phyloP scores from a whole-genome alignment of 2,797 vertebrate genomes.

The Triplophysa bombifrons region DNA sequence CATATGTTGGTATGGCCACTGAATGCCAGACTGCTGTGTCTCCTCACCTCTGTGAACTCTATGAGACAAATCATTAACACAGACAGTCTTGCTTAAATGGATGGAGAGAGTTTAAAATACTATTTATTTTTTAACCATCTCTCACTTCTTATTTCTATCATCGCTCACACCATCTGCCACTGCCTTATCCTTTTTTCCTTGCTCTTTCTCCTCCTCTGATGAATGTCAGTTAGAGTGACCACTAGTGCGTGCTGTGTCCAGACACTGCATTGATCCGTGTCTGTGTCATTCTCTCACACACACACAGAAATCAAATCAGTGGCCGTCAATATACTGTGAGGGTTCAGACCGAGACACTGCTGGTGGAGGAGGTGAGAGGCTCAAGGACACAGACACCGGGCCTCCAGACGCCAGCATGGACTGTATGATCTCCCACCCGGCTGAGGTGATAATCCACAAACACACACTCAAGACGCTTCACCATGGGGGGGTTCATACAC shows the following conservation, averaged over 20 bases:
- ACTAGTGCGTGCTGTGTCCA: slow-evolving; percentile 27
- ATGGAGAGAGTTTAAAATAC: not conserved
- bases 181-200: slow-evolving; percentile 2
- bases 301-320: slow-evolving; percentile 44
- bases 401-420: slow-evolving; percentile 19
- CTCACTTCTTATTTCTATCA: not conserved
- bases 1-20: not conserved
- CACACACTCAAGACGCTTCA: not conserved
- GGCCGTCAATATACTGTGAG: slow-evolving; percentile 22
- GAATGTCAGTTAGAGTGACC: slow-evolving; percentile 45
- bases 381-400: slow-evolving; percentile 38
- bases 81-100: not conserved
- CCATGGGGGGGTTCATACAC: not conserved
- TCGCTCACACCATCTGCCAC: slow-evolving; percentile 2
- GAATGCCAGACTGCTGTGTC: not conserved
- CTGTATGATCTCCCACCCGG: slow-evolving; percentile 17
- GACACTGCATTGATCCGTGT: slow-evolving; percentile 48
- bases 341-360: slow-evolving; percentile 7
- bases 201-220: slow-evolving; percentile 22
- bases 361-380: slow-evolving; percentile 30
- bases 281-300: slow-evolving; percentile 24
- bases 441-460: slow-evolving; percentile 32
- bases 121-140: not conserved
- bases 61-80: not conserved
- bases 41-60: not conserved